Percentiles rank a stretch among this genome's conserved stretches.
These are phyloP conservation scores for Pampusana beccarii DNA, from an alignment of 2,113 vertebrate species.

Conservation along the genomic window DNA sequence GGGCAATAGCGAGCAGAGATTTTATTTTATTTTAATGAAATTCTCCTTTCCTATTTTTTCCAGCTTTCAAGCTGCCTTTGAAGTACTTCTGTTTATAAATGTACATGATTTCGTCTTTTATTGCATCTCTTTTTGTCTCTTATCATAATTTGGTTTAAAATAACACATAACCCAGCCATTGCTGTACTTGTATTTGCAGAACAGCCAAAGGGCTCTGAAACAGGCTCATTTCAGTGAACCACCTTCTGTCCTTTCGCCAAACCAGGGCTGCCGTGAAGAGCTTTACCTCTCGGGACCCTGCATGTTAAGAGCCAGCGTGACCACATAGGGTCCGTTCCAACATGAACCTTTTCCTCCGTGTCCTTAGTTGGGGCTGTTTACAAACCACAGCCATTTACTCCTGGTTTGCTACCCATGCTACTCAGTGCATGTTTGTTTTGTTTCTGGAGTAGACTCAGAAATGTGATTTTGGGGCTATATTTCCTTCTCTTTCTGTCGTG, in stretches of 20 bases:
- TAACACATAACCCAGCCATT: neutral
- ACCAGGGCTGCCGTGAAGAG: neutral
- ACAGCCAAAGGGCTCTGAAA: neutral
- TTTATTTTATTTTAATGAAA: conserved; percentile 1
- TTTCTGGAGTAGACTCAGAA: neutral
- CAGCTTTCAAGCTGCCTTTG: neutral
- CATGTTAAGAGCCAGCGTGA: accelerated
- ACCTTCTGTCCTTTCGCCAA: neutral
- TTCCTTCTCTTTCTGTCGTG: neutral
- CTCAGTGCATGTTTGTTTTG: accelerated
- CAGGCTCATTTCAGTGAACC: neutral
- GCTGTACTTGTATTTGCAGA: neutral
- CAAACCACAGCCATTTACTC: neutral
- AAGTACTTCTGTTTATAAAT: neutral
- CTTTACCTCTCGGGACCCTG: neutral
- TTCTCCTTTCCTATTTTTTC: neutral
- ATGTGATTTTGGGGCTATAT: neutral
- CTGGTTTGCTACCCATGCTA: neutral
- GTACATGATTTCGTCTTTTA: neutral
- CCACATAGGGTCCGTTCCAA: accelerated
- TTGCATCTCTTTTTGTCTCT: neutral
- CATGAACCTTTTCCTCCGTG: accelerated
- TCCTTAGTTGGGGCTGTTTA: neutral
- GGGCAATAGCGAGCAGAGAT: neutral
- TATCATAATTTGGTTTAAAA: neutral